Conservation (phyloP, 1,140 invertebrate species). For the Thaumatotibia leucotreta region DNA sequence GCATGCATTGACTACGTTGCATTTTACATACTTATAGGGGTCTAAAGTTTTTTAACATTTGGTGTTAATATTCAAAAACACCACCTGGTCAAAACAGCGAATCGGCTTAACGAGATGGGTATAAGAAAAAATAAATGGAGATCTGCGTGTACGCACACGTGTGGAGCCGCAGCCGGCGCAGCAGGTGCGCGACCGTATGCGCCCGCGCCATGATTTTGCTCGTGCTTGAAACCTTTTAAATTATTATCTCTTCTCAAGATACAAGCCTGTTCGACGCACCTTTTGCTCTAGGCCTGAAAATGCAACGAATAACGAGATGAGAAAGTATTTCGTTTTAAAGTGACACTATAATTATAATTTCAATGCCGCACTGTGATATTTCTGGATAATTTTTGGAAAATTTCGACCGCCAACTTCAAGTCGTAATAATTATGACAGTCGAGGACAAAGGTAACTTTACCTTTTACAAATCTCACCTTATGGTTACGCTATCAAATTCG, state of each 20-base stretch:
- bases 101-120: conserved; percentile 1
- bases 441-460: no score
- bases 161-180: conserved; percentile 26
- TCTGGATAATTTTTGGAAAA: no score
- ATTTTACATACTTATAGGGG: neutral
- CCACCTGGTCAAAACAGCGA: conserved; percentile 4
- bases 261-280: conserved; percentile 20
- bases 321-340: neutral
- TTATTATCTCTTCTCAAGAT: neutral
- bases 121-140: conserved; percentile 22
- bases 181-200: conserved; percentile 39
- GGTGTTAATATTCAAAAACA: neutral
- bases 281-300: conserved; percentile 2
- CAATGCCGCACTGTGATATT: no score
- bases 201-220: conserved; percentile 28
- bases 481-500: no score
- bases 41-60: neutral
- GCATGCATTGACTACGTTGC: no score
- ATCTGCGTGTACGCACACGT: conserved; percentile 36
- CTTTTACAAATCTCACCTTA: no score
- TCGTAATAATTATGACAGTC: no score
- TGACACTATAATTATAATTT: no score
- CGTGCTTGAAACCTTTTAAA: conserved; percentile 6
- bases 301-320: neutral
- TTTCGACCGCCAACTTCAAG: no score